These are phyloP conservation scores for Brachionus plicatilis DNA, from an alignment of 1,140 invertebrate species.

Conservation along the genomic window DNA sequence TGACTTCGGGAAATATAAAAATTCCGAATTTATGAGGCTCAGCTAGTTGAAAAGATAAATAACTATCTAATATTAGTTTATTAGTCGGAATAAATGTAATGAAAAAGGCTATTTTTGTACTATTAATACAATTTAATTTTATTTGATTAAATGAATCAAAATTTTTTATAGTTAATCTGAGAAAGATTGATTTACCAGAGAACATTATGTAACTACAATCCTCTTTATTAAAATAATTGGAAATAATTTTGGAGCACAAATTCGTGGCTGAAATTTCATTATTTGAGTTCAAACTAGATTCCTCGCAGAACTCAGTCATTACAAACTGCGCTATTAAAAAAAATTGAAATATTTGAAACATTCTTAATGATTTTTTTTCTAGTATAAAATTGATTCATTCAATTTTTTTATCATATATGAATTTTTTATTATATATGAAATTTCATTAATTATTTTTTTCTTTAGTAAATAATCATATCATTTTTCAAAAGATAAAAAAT, in stretches of 20 bases:
- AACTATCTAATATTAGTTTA: neutral
- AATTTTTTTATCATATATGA: no score
- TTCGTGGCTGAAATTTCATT: neutral
- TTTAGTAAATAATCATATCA: neutral
- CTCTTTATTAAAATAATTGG: neutral
- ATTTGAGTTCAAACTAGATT: neutral
- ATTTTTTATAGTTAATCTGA: neutral
- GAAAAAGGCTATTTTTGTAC: neutral
- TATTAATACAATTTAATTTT: neutral
- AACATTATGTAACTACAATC: neutral
- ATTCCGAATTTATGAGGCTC: neutral
- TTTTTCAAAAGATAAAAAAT: neutral
- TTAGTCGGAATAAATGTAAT: neutral
- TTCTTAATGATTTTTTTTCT: neutral
- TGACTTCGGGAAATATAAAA: neutral
- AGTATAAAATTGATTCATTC: no score
- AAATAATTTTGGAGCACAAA: neutral
- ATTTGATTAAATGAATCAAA: neutral
- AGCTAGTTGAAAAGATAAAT: neutral
- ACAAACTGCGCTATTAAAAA: neutral
- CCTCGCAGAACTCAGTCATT: neutral
- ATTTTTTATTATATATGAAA: neutral
- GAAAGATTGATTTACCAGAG: neutral
- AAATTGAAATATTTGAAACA: neutral
- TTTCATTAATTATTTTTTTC: no score